phyloP scores from a whole-genome alignment of 2,888 invertebrate species.

The Lucinisca nassula region DNA sequence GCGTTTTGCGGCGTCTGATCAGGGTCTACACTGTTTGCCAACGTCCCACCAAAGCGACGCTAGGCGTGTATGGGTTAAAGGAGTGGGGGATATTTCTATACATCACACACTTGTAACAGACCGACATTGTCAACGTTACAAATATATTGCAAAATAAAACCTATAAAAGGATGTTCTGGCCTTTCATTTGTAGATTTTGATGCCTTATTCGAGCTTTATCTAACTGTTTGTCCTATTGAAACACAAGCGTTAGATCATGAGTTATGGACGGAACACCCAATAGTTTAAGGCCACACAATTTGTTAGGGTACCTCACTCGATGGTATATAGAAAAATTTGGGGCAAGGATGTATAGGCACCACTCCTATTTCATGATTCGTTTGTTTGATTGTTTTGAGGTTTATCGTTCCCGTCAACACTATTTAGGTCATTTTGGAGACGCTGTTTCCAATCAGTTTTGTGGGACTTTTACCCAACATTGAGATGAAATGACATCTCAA shows the following conservation, averaged over 20 bases:
- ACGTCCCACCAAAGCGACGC: too few relatives aligned
- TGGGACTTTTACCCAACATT: too few relatives aligned
- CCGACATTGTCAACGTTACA: conserved; percentile 11
- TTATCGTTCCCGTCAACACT: too few relatives aligned
- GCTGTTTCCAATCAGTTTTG: too few relatives aligned
- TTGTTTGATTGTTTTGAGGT: too few relatives aligned
- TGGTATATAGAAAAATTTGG: not conserved
- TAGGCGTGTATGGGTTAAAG: too few relatives aligned
- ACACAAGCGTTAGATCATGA: conserved; percentile 15
- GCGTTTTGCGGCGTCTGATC: too few relatives aligned
- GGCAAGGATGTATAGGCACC: too few relatives aligned
- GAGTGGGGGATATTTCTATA: conserved; percentile 17
- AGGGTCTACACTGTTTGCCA: too few relatives aligned
- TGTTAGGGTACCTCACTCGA: not conserved
- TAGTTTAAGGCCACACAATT: conserved; percentile 49
- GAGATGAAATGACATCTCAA: too few relatives aligned
- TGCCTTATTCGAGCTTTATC: not conserved
- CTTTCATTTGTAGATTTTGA: not conserved
- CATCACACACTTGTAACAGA: conserved; percentile 40
- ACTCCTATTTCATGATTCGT: too few relatives aligned
- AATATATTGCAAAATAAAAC: conserved; percentile 18
- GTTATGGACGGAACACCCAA: conserved; percentile 50
- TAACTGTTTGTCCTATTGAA: conserved; percentile 35
- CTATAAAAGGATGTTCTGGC: conserved; percentile 25
- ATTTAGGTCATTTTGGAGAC: too few relatives aligned